Conservation (phyloP, 2,113 vertebrate genomes). For the Gymnarchus niloticus region DNA sequence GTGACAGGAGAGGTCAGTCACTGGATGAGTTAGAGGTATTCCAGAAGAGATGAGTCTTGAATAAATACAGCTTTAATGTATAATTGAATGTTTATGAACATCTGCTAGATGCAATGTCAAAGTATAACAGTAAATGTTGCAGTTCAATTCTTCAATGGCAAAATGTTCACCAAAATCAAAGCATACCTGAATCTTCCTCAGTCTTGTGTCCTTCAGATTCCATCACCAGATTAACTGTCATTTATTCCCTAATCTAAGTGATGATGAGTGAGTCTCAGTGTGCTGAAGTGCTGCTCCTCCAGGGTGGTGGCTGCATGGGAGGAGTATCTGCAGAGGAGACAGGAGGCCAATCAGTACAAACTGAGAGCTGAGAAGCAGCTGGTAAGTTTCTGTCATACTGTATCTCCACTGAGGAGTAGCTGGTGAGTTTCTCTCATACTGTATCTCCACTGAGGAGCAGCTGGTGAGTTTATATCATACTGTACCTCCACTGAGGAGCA, state of each 20-base stretch:
- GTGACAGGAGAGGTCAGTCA: too few species aligned
- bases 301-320: slow-evolving; percentile 63
- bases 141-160: too few species aligned
- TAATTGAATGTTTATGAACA: neutral
- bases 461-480: neutral
- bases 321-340: slow-evolving; percentile 77
- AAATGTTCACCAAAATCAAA: too few species aligned
- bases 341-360: slow-evolving; percentile 80
- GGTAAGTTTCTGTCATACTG: slow-evolving; percentile 54
- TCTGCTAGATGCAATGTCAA: neutral
- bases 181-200: neutral
- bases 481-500: neutral
- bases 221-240: neutral
- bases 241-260: neutral
- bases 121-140: neutral
- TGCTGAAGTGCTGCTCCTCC: slow-evolving; percentile 34
- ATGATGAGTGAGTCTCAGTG: neutral
- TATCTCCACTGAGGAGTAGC: neutral
- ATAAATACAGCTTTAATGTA: too few species aligned
- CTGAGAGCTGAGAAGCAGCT: slow-evolving; percentile 84
- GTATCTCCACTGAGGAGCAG: neutral
- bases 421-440: neutral
- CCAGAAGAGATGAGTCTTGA: too few species aligned
- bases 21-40: too few species aligned
- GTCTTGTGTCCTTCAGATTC: neutral